Evolutionary conservation across 2,888 invertebrate species (phyloP).

Genomic region (Clistopyga incitator): DNA sequence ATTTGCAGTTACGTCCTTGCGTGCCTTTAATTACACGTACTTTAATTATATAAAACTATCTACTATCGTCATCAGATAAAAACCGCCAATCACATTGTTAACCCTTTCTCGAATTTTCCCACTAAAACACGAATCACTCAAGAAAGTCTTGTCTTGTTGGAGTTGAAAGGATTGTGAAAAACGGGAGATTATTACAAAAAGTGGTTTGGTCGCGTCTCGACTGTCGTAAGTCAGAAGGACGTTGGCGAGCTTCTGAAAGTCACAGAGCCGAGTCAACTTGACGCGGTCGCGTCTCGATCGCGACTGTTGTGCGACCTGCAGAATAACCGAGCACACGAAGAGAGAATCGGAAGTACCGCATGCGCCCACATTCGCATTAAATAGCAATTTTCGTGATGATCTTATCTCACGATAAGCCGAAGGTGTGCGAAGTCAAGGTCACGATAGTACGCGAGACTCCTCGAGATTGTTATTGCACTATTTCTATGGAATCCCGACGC

Average conservation of each 20-base stretch:
- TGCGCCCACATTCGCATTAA: background rate
- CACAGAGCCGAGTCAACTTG: constrained; percentile 37
- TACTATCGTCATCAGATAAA: background rate
- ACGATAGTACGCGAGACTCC: background rate
- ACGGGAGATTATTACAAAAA: too few relatives aligned
- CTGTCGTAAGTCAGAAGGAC: too few relatives aligned
- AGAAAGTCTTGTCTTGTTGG: background rate
- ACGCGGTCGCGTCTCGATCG: constrained; percentile 50
- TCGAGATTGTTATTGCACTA: too few relatives aligned
- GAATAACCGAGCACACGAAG: constrained; percentile 26
- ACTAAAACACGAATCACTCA: background rate
- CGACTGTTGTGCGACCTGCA: constrained; percentile 24
- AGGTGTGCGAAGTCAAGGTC: background rate
- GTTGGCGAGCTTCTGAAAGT: background rate
- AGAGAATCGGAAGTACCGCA: constrained; percentile 16
- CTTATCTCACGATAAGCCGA: constrained; percentile 34
- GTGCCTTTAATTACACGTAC: background rate
- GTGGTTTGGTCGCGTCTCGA: too few relatives aligned
- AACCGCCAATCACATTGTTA: background rate
- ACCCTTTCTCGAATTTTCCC: background rate
- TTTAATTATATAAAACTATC: background rate
- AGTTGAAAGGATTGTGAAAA: background rate
- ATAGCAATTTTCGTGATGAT: background rate
- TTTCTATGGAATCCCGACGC: background rate
- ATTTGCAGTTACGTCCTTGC: background rate